Percentiles rank a stretch among this genome's conserved stretches.
These are phyloP conservation scores for Drosophila orena DNA, from an alignment of 1,140 invertebrate species.

Conservation along the genomic window DNA sequence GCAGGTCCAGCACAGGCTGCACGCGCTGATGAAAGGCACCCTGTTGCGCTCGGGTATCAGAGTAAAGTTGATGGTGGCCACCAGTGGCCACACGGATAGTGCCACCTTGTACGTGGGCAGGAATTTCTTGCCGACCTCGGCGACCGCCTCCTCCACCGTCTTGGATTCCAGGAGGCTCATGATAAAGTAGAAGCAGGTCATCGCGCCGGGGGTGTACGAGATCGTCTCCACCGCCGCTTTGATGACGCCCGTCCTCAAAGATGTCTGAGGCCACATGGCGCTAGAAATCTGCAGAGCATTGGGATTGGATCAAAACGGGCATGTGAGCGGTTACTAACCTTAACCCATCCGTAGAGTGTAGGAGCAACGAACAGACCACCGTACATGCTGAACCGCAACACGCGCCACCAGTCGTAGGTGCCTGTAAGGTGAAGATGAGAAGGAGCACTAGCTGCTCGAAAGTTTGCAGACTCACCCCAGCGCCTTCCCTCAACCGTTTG, in stretches of 20 bases:
- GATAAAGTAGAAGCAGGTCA: conserved; percentile 93
- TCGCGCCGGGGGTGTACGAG: conserved; percentile 91
- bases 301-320: background rate
- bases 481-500: conserved; percentile 86
- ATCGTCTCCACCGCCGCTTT: conserved; percentile 93
- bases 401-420: conserved; percentile 87
- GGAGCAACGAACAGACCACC: conserved; percentile 91
- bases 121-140: conserved; percentile 92
- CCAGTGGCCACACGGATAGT: conserved; percentile 92
- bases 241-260: conserved; percentile 87
- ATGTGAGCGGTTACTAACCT: conserved; percentile 76
- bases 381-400: conserved; percentile 89
- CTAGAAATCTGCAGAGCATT: conserved; percentile 77
- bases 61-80: conserved; percentile 93
- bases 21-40: conserved; percentile 93
- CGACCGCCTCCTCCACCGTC: conserved; percentile 88
- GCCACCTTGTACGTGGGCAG: conserved; percentile 91
- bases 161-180: conserved; percentile 92
- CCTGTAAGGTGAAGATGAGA: conserved; percentile 33
- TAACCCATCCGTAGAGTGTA: conserved; percentile 90
- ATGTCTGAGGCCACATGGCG: conserved; percentile 88
- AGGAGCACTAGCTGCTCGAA: background rate
- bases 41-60: conserved; percentile 92
- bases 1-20: conserved; percentile 94
- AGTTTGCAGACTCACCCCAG: conserved; percentile 66